Conservation (phyloP, 2,113 vertebrate species). For the Albula goreensis region DNA sequence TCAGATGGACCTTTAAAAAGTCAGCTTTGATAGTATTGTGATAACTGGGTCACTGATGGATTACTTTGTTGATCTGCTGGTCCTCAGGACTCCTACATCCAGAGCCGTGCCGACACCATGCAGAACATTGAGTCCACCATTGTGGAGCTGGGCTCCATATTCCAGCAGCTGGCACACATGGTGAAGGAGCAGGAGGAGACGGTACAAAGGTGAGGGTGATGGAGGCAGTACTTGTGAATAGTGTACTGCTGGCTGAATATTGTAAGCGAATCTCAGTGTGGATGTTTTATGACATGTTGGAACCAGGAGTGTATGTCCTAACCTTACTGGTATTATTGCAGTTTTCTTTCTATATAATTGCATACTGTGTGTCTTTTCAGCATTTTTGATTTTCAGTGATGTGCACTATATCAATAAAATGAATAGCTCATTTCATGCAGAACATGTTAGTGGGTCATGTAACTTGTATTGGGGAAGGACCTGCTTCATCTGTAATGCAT, state of each 20-base stretch:
- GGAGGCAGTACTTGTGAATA: no score
- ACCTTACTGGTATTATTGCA: no score
- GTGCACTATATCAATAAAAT: no score
- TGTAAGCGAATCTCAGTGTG: no score
- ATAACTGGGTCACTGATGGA: background rate
- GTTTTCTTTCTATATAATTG: no score
- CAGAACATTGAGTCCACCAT: conserved; percentile 83
- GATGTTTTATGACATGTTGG: no score
- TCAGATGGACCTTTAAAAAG: background rate
- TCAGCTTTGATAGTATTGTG: background rate
- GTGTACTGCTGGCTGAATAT: no score
- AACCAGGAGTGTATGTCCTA: no score
- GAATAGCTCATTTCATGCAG: no score
- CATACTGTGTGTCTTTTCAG: no score
- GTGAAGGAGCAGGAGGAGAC: conserved; percentile 93
- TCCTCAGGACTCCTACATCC: conserved; percentile 75
- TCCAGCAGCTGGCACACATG: conserved; percentile 91
- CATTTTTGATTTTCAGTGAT: no score
- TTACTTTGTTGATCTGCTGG: background rate
- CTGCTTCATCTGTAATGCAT: background rate
- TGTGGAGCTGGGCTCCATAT: conserved; percentile 81
- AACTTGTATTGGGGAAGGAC: background rate
- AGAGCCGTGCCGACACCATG: conserved; percentile 78
- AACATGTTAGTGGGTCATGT: background rate
- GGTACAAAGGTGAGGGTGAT: conserved; percentile 78